phyloP scores from a whole-genome alignment of 2,113 vertebrate species.

The Barnardius zonarius region DNA sequence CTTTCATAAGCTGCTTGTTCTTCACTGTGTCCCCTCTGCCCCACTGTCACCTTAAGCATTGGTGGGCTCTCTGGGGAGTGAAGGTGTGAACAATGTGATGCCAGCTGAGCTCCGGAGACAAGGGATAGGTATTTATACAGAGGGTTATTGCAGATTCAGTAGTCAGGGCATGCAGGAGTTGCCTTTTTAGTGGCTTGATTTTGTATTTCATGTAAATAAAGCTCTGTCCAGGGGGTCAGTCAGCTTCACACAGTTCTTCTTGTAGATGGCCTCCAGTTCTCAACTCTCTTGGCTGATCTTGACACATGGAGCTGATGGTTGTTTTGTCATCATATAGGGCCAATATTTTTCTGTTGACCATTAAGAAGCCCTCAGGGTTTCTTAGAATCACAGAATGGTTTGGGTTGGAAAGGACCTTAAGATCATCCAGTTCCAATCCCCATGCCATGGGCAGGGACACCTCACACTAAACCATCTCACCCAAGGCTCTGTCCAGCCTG shows the following conservation, averaged over 20 bases:
- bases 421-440: too few relatives aligned
- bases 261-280: background rate
- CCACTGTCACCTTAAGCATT: accelerated
- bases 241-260: background rate
- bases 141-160: background rate
- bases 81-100: background rate
- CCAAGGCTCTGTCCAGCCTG: too few relatives aligned
- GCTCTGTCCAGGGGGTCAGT: background rate
- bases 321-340: background rate
- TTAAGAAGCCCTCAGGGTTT: background rate
- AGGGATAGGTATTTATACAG: background rate
- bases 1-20: background rate
- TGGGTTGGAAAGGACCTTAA: too few relatives aligned
- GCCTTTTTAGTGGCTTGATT: background rate
- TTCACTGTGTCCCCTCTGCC: background rate
- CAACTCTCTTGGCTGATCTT: background rate
- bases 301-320: background rate
- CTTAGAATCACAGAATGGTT: too few relatives aligned
- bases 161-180: accelerated
- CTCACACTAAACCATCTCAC: too few relatives aligned
- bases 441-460: too few relatives aligned
- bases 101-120: background rate
- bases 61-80: background rate
- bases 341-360: background rate
- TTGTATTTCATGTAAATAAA: background rate